Evolutionary conservation across 2,888 invertebrate genomes (phyloP).

Genomic region (Caenorhabditis parvicauda): DNA sequence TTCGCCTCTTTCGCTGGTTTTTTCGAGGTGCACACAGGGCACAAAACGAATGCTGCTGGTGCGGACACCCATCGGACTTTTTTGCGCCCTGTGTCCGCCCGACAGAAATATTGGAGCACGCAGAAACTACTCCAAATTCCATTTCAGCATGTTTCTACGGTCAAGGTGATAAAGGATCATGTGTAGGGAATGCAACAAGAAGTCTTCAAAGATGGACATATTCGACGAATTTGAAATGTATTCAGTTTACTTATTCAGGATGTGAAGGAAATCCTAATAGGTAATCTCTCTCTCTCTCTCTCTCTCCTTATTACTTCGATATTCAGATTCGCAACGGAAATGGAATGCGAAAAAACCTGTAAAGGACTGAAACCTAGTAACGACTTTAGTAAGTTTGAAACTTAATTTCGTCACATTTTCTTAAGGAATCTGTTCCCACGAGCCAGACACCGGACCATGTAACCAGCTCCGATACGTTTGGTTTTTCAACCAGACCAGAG

Average conservation of each 20-base stretch:
- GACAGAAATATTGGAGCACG: too few relatives aligned
- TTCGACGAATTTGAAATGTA: constrained; percentile 13
- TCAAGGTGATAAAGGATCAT: constrained; percentile 34
- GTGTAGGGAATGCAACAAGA: constrained; percentile 25
- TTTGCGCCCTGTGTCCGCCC: too few relatives aligned
- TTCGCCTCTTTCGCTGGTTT: too few relatives aligned
- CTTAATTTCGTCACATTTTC: neutral
- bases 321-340: constrained; percentile 34
- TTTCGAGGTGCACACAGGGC: too few relatives aligned
- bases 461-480: constrained; percentile 55
- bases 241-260: constrained; percentile 32
- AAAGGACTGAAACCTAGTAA: constrained; percentile 36
- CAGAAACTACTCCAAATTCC: neutral
- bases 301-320: neutral
- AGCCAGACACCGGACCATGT: constrained; percentile 57
- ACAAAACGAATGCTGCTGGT: too few relatives aligned
- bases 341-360: constrained; percentile 41
- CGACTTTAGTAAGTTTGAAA: constrained; percentile 24
- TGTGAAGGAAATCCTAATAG: constrained; percentile 48
- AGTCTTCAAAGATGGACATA: constrained; percentile 38
- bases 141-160: constrained; percentile 48
- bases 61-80: too few relatives aligned
- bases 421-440: constrained; percentile 45
- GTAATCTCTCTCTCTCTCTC: neutral
- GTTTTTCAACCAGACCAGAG: constrained; percentile 56